Evolutionary conservation across 2,113 vertebrate species (phyloP).

Genomic region (Haliaeetus leucogaster): DNA sequence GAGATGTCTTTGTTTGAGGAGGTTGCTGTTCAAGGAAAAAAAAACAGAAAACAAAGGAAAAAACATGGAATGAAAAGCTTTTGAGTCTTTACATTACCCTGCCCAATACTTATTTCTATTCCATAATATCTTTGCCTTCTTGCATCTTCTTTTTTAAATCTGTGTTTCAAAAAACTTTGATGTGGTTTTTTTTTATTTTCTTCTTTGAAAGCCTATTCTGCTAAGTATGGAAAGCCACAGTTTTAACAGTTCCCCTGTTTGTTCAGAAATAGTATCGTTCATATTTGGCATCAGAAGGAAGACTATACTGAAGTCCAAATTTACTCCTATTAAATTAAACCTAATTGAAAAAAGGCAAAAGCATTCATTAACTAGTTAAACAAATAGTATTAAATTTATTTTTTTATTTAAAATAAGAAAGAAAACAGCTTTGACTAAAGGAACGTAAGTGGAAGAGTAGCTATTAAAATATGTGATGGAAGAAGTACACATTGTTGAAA

Average conservation of each 20-base stretch:
- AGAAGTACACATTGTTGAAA: neutral
- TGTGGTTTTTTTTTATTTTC: neutral
- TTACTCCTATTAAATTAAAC: slow-evolving; percentile 60
- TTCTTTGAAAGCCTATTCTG: slow-evolving; percentile 48
- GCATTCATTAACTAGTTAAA: slow-evolving; percentile 36
- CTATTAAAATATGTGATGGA: slow-evolving; percentile 10
- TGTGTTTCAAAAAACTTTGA: slow-evolving; percentile 17
- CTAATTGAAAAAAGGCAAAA: slow-evolving; percentile 56
- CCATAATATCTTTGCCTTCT: slow-evolving; percentile 25
- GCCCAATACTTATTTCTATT: neutral
- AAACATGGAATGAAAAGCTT: neutral
- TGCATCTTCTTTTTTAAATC: neutral
- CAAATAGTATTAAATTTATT: slow-evolving; percentile 11
- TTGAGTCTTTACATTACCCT: neutral
- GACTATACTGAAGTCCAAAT: slow-evolving; percentile 32
- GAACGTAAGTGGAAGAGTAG: neutral
- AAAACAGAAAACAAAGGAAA: neutral
- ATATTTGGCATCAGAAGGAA: slow-evolving; percentile 32
- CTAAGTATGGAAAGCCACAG: slow-evolving; percentile 46
- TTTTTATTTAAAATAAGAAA: slow-evolving; percentile 47
- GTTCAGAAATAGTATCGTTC: slow-evolving; percentile 48
- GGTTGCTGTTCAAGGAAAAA: neutral
- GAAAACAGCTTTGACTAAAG: neutral
- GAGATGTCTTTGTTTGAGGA: neutral
- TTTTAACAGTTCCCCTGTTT: slow-evolving; percentile 44